Evolutionary conservation across 2,888 invertebrate species (phyloP).

Genomic region (Tubulanus polymorphus): DNA sequence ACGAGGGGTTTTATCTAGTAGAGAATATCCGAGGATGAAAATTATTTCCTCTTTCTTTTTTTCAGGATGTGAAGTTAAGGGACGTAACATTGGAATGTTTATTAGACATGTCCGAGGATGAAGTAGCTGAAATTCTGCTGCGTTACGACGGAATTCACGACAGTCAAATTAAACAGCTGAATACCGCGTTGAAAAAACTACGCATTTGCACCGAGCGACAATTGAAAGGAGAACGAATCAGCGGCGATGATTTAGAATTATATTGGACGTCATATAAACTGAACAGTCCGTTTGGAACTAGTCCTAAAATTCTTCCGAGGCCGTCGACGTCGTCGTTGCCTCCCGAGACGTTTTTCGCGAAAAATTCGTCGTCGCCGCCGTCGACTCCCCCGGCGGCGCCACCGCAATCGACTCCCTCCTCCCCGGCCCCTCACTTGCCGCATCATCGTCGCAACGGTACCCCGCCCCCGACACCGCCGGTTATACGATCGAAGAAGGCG

Average conservation of each 20-base stretch:
- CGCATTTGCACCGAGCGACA: conserved; percentile 75
- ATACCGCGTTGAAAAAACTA: conserved; percentile 79
- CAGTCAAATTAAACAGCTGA: conserved; percentile 77
- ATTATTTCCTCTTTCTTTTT: conserved; percentile 14
- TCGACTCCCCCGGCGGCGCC: conserved; percentile 56
- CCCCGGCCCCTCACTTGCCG: conserved; percentile 29
- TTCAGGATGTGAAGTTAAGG: conserved; percentile 57
- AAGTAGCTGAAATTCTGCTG: conserved; percentile 68
- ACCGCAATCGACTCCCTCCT: conserved; percentile 47
- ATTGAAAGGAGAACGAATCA: conserved; percentile 60
- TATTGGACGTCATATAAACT: conserved; percentile 81
- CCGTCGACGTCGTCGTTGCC: conserved; percentile 44
- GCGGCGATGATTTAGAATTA: conserved; percentile 63
- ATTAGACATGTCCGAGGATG: conserved; percentile 78
- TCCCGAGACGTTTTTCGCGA: conserved; percentile 26
- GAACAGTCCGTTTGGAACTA: conserved; percentile 46
- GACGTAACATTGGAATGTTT: conserved; percentile 69
- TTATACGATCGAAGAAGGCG: conserved; percentile 48
- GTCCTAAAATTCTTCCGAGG: conserved; percentile 22
- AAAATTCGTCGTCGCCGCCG: conserved; percentile 54
- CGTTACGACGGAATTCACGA: conserved; percentile 65
- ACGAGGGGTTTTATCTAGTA: too few species aligned
- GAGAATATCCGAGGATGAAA: too few species aligned
- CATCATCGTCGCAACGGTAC: conserved; percentile 47
- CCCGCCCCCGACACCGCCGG: conserved; percentile 59